Evolutionary conservation across 2,888 invertebrate species (phyloP), one percentile per base, ranked within the genome.

Genomic region (Rhagium mordax): DNA sequence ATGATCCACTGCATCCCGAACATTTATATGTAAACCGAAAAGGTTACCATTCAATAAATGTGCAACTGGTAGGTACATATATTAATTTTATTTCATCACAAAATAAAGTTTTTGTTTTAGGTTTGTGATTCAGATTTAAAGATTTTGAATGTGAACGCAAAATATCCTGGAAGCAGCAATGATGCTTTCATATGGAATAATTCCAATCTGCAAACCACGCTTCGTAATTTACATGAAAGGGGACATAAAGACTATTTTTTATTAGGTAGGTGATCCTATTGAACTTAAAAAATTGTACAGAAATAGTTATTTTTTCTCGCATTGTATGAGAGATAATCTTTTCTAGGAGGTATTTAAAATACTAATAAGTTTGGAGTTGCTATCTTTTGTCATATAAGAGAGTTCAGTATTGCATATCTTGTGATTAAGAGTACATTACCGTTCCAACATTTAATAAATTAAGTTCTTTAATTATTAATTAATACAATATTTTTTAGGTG

Each of bases 151-250:
- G 24, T 24, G n/a, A 13, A 24, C 10, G 55, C 13, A 4, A 3
- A 1, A 24, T 74, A 62, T 61, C 75, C 74, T 20, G 75, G 74
- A 6, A 57, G 67, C 27, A 68, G 66, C 1, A 61, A 76, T 16
- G 71, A 76, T 62, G 60, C 69, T 7, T 69, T 53, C 13, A 74
- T 76, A 55, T 74, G 72, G 74, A 59, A 71, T 51, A 51, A 57
- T 41, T 76, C 76, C 1, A 65, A 41, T 24, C 60, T 75, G 3
- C 48, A 47, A 67, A 13, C 3, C 0, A 18, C 62, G 41, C 21
- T 75, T 6, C 29, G 24, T 51, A 33, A 33, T 27, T 21, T 51
- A 49, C 48, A 74, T 61, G 27, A 48, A 47, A 3, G 57, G 15
- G 72, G 55, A 21, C 21, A 69, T 29, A 66, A 57, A 10, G 59